These are phyloP conservation scores for Rhopalosiphum padi DNA, from an alignment of 1,140 invertebrate genomes.

Conservation along the genomic window DNA sequence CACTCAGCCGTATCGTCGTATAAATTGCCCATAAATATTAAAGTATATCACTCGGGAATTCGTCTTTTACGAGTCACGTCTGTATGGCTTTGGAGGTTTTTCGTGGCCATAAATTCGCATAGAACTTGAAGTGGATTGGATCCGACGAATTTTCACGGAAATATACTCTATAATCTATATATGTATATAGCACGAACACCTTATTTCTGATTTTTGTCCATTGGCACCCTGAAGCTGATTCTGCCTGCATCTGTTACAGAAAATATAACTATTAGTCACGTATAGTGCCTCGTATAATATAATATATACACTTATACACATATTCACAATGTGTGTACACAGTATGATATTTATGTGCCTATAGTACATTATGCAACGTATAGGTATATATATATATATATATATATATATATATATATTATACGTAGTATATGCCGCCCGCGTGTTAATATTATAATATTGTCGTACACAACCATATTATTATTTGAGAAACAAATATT, in stretches of 20 bases:
- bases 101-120: neutral
- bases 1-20: neutral
- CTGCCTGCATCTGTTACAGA: neutral
- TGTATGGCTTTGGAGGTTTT: neutral
- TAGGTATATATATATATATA: neutral
- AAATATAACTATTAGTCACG: neutral
- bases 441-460: neutral
- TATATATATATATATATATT: neutral
- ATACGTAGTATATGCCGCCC: neutral
- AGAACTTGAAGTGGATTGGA: neutral
- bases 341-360: neutral
- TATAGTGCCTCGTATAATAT: too few species aligned
- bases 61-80: neutral
- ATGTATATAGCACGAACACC: neutral
- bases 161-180: slow-evolving; percentile 6
- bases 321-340: neutral
- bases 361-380: neutral
- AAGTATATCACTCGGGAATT: slow-evolving; percentile 9
- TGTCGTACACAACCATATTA: neutral
- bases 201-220: neutral
- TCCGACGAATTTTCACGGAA: neutral
- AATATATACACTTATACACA: too few species aligned
- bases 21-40: slow-evolving; percentile 18
- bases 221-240: neutral
- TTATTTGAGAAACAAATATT: neutral